Evolutionary conservation across 2,113 vertebrate genomes (phyloP).

Genomic region (Tachysurus fulvidraco): DNA sequence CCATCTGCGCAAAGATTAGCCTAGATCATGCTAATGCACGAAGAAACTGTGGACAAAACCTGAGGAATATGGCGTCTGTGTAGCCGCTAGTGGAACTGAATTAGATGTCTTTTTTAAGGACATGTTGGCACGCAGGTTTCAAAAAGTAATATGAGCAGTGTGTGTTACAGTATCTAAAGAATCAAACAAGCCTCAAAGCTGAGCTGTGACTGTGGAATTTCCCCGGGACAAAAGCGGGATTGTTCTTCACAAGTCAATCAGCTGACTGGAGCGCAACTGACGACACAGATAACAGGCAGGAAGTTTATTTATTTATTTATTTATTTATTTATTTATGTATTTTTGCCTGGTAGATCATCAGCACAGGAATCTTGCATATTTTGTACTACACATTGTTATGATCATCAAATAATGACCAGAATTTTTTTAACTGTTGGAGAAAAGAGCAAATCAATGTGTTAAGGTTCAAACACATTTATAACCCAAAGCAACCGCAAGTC

Average conservation of each 20-base stretch:
- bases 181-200: background rate
- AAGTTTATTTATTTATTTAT: too few species aligned
- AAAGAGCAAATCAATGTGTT: background rate
- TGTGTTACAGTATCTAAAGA: background rate
- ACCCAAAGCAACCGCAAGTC: background rate
- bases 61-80: background rate
- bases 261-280: background rate
- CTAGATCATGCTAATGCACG: background rate
- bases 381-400: background rate
- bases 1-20: background rate
- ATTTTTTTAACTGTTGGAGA: background rate
- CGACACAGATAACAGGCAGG: background rate
- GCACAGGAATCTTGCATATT: background rate
- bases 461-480: background rate
- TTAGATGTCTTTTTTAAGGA: background rate
- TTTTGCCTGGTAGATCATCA: background rate
- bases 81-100: background rate
- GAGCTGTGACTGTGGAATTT: background rate
- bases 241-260: constrained; percentile 12
- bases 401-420: background rate
- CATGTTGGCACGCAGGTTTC: background rate
- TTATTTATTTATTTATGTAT: too few species aligned
- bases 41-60: background rate
- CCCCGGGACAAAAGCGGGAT: constrained; percentile 3
- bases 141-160: too few species aligned